Percentiles rank a stretch among this genome's conserved stretches.
phyloP scores from a whole-genome alignment of 2,113 vertebrate species.

The Callithrix jacchus region DNA sequence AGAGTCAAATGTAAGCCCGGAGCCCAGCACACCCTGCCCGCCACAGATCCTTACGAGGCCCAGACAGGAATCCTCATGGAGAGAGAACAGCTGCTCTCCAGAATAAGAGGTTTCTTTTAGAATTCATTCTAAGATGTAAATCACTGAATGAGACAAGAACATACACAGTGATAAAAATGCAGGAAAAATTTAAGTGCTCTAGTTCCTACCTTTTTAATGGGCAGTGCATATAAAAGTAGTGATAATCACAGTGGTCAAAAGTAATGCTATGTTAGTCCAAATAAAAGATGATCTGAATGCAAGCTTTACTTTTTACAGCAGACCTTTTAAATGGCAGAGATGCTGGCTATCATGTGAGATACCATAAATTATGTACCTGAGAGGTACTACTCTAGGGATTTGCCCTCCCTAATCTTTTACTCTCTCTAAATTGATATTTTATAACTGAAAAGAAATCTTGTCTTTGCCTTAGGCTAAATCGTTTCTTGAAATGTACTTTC shows the following conservation, averaged over 20 bases:
- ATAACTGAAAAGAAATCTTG: not conserved
- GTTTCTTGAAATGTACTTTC: constrained; percentile 31
- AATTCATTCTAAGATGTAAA: not conserved
- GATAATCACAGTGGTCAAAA: not conserved
- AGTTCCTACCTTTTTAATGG: not conserved
- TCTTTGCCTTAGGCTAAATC: not conserved
- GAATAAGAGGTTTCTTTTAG: not conserved
- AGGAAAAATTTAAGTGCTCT: not conserved
- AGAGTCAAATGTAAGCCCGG: not conserved
- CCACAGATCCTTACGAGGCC: not conserved
- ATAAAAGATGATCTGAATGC: not conserved
- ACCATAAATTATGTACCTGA: not conserved
- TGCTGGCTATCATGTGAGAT: not conserved
- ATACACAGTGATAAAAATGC: not conserved
- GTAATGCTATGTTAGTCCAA: not conserved
- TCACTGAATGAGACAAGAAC: not conserved
- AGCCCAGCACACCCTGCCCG: not conserved
- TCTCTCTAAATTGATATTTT: not conserved
- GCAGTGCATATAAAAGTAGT: not conserved
- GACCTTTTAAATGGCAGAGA: not conserved
- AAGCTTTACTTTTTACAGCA: constrained; percentile 5
- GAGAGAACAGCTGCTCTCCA: not conserved
- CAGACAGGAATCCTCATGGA: not conserved
- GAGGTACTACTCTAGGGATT: not conserved
- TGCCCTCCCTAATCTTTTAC: not conserved